Conservation (phyloP, 1,140 invertebrate species). For the Drosophila tristis region DNA sequence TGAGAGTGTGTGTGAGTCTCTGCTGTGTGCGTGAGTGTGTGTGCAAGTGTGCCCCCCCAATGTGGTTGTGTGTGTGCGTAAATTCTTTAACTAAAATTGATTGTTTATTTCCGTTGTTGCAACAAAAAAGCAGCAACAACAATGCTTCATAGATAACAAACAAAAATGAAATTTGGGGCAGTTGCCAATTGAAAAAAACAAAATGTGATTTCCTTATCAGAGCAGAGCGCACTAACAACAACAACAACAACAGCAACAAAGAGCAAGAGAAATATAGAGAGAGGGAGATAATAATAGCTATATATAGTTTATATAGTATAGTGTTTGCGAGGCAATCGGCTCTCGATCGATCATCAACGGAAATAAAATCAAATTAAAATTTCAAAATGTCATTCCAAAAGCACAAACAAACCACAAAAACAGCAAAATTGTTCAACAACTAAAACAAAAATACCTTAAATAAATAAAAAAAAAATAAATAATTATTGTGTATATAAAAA, state of each 20-base stretch:
- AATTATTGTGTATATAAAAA: constrained; percentile 45
- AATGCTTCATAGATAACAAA: constrained; percentile 53
- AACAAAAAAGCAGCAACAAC: constrained; percentile 39
- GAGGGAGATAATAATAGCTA: constrained; percentile 15
- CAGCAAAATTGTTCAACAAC: constrained; percentile 56
- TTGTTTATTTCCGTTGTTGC: constrained; percentile 79
- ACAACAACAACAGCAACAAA: constrained; percentile 18
- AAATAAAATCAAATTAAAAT: constrained; percentile 35
- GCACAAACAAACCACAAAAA: constrained; percentile 36
- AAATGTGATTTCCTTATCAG: constrained; percentile 79
- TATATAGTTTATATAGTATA: too few relatives aligned
- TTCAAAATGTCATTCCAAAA: constrained; percentile 69
- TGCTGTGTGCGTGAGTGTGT: constrained; percentile 10
- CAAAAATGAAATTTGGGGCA: constrained; percentile 77
- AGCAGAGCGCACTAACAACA: constrained; percentile 6
- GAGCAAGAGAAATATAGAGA: constrained; percentile 19
- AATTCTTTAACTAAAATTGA: constrained; percentile 83
- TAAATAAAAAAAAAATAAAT: constrained; percentile 35
- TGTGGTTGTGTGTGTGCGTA: constrained; percentile 68
- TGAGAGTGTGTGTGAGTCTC: constrained; percentile 16
- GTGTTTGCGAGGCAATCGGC: constrained; percentile 3
- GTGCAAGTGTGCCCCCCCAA: constrained; percentile 31
- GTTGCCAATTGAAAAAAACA: constrained; percentile 74
- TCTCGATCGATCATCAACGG: constrained; percentile 32
- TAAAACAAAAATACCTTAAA: constrained; percentile 27